Conservation (phyloP, 2,113 vertebrate species). For the Prietella phreatophila region DNA sequence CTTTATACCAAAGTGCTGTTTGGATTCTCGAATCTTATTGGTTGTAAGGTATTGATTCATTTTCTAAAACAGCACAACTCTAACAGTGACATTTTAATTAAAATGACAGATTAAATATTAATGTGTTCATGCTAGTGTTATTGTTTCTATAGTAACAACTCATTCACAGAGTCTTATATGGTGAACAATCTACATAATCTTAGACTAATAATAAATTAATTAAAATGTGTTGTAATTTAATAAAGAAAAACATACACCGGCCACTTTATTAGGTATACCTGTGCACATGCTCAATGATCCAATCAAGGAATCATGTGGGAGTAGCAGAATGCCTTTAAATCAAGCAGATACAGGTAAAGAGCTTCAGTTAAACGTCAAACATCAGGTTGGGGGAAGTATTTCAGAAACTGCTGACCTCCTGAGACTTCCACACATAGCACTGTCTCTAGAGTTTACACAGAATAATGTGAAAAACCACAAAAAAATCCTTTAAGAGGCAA, state of each 20-base stretch:
- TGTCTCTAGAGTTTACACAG: background rate
- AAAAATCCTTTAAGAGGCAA: background rate
- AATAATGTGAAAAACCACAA: background rate
- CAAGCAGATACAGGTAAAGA: background rate
- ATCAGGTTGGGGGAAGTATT: background rate
- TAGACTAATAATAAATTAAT: background rate
- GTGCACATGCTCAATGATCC: background rate
- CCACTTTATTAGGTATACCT: background rate
- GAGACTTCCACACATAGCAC: background rate
- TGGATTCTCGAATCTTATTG: background rate
- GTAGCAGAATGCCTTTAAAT: background rate
- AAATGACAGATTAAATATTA: background rate
- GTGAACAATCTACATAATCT: background rate
- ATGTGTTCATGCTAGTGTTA: background rate
- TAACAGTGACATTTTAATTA: background rate
- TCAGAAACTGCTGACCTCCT: background rate
- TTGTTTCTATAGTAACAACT: background rate
- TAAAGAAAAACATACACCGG: background rate
- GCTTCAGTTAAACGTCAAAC: background rate
- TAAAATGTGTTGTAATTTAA: background rate
- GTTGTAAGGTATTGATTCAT: background rate
- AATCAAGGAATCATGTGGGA: too few relatives aligned
- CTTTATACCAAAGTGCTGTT: background rate
- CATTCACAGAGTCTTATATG: background rate
- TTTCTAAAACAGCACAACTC: background rate